Evolutionary conservation across 64 coral and sea anemone genomes (phyloP), one percentile per base, ranked within the genome.

Genomic region (Pocillopora damicornis): DNA sequence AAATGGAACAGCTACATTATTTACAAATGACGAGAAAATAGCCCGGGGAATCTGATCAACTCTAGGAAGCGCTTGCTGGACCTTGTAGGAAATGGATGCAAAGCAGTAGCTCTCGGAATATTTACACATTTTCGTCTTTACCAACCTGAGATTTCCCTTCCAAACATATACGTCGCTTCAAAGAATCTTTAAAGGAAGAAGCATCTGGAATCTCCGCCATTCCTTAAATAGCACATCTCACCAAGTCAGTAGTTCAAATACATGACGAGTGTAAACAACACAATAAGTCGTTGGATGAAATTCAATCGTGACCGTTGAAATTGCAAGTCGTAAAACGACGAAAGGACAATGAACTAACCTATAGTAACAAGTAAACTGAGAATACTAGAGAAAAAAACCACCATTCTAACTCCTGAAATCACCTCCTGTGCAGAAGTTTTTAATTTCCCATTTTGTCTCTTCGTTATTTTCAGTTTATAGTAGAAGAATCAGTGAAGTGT

Each of bases 101-200:
- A 51, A 51, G 42, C 42, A 51, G 42, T 7, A 51, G 9, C 20
- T n/a, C 66, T 9, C 64, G n/a, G 0, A 18, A 65, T 81, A 59
- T 10, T 4, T 15, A 37, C 12, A 42, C 13, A 30, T 37, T 17
- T 67, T 15, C 38, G 15, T 22, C 22, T 8, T 56, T 9, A 85
- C 63, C 57, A 66, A 85, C 81, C 81, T 85, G 81, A 15, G 63
- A 65, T 23, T 83, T 83, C 45, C 45, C 35, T 83, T 85, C 68
- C 25, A 65, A 85, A 72, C 81, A 85, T 9, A 57, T 58, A 26
- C 81, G 81, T 42, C 42, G 22, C 65, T 58, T 18, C 26, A 66
- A 25, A 11, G 63, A 36, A 73, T 85, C 81, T 85, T 72, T 63
- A 14, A 85, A 85, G 18, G 81, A 65, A 58, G 26, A 72, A 5